Evolutionary conservation across 53 echinoderm and acorn worm species (phyloP).

Genomic region (Holothuria leucospilota): DNA sequence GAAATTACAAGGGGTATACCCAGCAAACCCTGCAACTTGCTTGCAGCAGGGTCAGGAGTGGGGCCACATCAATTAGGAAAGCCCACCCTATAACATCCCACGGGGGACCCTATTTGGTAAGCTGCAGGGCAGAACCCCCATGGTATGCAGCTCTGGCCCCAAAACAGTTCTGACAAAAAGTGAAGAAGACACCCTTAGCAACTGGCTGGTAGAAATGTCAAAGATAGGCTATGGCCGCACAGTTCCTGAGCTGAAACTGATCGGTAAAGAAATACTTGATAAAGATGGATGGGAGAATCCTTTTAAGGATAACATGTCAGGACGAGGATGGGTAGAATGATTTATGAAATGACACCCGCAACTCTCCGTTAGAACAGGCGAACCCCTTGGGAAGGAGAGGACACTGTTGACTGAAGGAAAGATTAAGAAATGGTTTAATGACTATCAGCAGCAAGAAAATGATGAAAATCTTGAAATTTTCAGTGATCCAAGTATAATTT

Average conservation of each 20-base stretch:
- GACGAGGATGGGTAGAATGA: constrained; percentile 1
- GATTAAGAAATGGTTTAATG: too few species aligned
- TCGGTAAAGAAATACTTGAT: background rate
- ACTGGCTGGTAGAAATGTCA: constrained; percentile 50
- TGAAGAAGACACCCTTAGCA: constrained; percentile 41
- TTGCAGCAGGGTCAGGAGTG: background rate
- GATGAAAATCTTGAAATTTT: too few species aligned
- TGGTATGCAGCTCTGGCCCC: constrained; percentile 48
- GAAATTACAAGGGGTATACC: constrained; percentile 17
- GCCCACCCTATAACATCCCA: constrained; percentile 20
- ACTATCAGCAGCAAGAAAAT: too few species aligned
- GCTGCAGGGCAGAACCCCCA: constrained; percentile 33
- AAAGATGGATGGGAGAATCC: too few species aligned
- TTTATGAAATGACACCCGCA: constrained; percentile 31
- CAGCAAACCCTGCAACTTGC: constrained; percentile 8
- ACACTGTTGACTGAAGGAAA: background rate
- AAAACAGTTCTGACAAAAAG: constrained; percentile 38
- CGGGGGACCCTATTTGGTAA: constrained; percentile 45
- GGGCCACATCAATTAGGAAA: background rate
- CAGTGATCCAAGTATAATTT: too few species aligned
- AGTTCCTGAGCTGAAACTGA: constrained; percentile 30
- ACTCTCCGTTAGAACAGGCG: constrained; percentile 6
- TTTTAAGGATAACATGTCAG: too few species aligned
- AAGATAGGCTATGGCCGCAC: constrained; percentile 51
- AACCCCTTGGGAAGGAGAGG: constrained; percentile 39